Evolutionary conservation across 2,888 invertebrate species (phyloP).

Genomic region (Eucera pruinosa): DNA sequence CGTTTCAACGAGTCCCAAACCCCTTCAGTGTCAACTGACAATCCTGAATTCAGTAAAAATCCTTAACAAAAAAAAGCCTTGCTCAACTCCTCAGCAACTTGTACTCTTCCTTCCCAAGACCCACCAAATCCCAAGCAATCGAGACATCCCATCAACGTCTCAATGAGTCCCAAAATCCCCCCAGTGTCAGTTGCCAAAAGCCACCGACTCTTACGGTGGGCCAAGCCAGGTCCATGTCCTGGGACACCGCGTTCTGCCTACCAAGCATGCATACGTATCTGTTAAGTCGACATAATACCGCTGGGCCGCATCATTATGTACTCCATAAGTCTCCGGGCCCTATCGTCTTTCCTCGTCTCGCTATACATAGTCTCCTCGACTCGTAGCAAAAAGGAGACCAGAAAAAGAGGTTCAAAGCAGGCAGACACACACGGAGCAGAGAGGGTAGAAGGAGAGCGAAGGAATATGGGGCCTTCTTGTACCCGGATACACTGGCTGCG

Average conservation of each 20-base stretch:
- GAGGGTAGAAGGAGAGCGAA: constrained; percentile 14
- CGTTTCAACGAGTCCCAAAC: too few species aligned
- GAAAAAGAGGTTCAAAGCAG: constrained; percentile 48
- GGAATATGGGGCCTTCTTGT: constrained; percentile 66
- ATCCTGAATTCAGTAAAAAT: too few species aligned
- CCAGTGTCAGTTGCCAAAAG: neutral
- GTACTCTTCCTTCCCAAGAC: neutral
- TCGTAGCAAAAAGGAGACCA: constrained; percentile 45
- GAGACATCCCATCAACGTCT: neutral
- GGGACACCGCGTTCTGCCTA: constrained; percentile 52
- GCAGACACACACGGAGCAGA: constrained; percentile 27
- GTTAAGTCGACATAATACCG: constrained; percentile 75
- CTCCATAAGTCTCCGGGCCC: constrained; percentile 76
- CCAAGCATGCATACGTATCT: constrained; percentile 65
- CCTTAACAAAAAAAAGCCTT: too few species aligned
- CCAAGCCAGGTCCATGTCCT: neutral
- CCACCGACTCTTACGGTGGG: neutral
- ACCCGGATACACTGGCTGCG: constrained; percentile 79
- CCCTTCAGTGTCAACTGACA: too few species aligned
- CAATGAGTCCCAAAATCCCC: constrained; percentile 9
- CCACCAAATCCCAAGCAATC: neutral
- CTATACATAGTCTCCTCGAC: too few species aligned
- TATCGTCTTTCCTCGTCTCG: constrained; percentile 47
- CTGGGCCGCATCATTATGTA: constrained; percentile 77
- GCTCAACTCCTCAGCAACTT: too few species aligned